phyloP scores from a whole-genome alignment of 2,113 vertebrate species.

The Cynopterus brachyotis region DNA sequence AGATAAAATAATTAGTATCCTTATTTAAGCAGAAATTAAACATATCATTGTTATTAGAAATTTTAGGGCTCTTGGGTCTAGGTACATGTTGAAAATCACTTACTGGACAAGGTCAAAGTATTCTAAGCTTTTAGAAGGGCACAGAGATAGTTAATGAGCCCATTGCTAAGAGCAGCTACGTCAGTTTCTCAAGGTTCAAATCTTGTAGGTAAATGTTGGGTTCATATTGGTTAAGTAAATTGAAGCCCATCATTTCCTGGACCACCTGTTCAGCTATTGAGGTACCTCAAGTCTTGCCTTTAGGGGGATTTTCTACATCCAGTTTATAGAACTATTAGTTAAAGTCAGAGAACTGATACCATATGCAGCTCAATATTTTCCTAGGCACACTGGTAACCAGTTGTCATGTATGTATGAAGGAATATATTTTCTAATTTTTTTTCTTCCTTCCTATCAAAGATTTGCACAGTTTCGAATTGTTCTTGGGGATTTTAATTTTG shows the following conservation, averaged over 20 bases:
- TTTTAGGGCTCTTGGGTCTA: neutral
- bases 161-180: neutral
- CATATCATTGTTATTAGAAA: neutral
- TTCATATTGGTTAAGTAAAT: neutral
- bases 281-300: neutral
- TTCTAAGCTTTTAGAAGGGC: constrained; percentile 30
- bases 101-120: neutral
- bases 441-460: constrained; percentile 72
- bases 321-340: neutral
- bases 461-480: constrained; percentile 85
- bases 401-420: neutral
- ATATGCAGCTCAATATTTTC: neutral
- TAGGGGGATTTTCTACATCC: neutral
- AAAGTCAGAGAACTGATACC: neutral
- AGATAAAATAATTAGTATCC: neutral
- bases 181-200: neutral
- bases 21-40: constrained; percentile 13
- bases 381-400: neutral
- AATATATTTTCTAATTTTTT: constrained; percentile 1
- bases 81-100: constrained; percentile 7
- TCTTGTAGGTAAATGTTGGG: neutral
- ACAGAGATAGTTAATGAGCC: neutral
- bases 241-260: neutral
- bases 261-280: neutral
- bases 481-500: constrained; percentile 85